Percentiles rank a stretch among this genome's conserved stretches.
Evolutionary conservation across 2,888 invertebrate genomes (phyloP).

Genomic region (Cyclophora punctaria): DNA sequence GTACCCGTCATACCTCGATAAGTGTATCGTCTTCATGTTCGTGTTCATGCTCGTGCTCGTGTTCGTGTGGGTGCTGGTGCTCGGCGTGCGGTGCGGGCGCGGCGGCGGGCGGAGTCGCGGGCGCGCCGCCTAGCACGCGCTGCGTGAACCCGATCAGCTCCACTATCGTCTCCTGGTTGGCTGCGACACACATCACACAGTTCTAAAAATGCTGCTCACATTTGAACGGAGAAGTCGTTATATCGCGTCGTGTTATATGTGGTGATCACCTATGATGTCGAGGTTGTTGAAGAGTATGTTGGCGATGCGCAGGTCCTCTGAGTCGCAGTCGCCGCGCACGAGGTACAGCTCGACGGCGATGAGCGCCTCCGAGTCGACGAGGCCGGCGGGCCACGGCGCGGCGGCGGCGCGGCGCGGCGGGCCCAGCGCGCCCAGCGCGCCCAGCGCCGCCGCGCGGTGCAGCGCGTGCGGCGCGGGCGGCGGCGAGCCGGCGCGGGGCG

Average conservation of each 20-base stretch:
- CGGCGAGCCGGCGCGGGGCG: constrained; percentile 54
- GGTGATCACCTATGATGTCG: constrained; percentile 87
- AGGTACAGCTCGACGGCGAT: constrained; percentile 76
- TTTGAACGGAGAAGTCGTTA: not conserved
- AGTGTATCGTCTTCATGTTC: too few relatives aligned
- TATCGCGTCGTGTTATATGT: constrained; percentile 13
- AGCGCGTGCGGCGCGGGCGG: constrained; percentile 41
- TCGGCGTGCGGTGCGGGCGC: constrained; percentile 15
- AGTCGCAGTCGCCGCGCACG: constrained; percentile 61
- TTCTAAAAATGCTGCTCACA: too few relatives aligned
- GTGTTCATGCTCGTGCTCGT: too few relatives aligned
- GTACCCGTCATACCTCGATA: constrained; percentile 10
- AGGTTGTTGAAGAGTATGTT: constrained; percentile 95
- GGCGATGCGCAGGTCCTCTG: constrained; percentile 80
- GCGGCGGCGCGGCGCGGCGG: constrained; percentile 82
- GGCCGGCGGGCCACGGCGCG: constrained; percentile 78
- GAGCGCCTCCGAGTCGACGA: constrained; percentile 87
- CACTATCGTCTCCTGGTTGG: constrained; percentile 96
- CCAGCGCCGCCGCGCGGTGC: constrained; percentile 66
- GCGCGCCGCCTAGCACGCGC: constrained; percentile 67
- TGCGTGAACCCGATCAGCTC: constrained; percentile 93
- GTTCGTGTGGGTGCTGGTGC: too few relatives aligned
- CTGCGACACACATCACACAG: constrained; percentile 51
- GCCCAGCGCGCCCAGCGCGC: constrained; percentile 69
- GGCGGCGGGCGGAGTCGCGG: constrained; percentile 23